Evolutionary conservation across 2,797 vertebrate species (phyloP), one percentile per base, ranked within the genome.

Genomic region (Staurois parvus): DNA sequence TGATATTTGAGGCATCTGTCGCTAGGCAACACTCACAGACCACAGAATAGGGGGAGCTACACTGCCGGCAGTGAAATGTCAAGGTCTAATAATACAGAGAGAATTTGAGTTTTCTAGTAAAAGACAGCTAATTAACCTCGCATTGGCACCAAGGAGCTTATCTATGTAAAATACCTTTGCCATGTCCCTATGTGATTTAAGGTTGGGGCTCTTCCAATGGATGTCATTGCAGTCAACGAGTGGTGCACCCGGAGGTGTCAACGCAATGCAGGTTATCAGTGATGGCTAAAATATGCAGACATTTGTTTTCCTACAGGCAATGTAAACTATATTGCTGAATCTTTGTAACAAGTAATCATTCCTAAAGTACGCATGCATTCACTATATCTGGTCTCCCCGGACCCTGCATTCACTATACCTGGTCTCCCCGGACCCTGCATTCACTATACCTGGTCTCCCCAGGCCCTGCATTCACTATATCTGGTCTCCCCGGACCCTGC

Each of bases 1-100:
- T 87, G 85, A 79, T 84, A 87, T 84, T 83, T 87, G 81, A 83
- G 72, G 85, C 81, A 87, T 87, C 76, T 75, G 85, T 87, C 83
- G 81, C 81, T 79, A 84, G 64, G 85, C 81, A 79, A 87, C 85
- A 40, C 69, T 48, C 68, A 32, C 30, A 52, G 85, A 87, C 81
- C 81, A 70, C 59, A 66, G 80, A 45, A 84, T 83, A 72, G 62
- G 76, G 70, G 77, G 42, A 78, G 45, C 32, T 68, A 52, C 21
- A 76, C 70, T 84, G 40, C 85, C 29, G 70, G 69, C 74, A 79
- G 45, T 67, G 45, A 87, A 86, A 87, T 87, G 85, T 79, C 85
- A 87, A 87, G 81, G 81, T 87, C 75, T 87, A 79, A 83, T 78
- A 87, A 87, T 78, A 80, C 26, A 68, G 72, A 87, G 67, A 73